Percentiles rank a stretch among this genome's conserved stretches.
Evolutionary conservation across 2,888 invertebrate species (phyloP).

Genomic region (Hololepta plana): DNA sequence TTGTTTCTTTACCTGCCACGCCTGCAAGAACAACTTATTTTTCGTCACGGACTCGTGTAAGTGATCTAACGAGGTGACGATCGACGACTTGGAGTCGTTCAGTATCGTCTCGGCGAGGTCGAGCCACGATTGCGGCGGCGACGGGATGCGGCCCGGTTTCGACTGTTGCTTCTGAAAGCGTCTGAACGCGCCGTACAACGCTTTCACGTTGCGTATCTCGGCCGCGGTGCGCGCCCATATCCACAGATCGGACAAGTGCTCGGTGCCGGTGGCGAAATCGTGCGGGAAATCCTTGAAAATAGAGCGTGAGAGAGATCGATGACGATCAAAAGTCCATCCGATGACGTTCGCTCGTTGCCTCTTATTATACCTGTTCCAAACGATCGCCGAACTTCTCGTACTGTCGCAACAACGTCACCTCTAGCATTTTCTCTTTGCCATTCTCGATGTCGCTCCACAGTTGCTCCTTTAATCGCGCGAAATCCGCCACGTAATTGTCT

Average conservation of each 20-base stretch:
- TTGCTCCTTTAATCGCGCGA: slow-evolving; percentile 36
- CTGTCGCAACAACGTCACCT: slow-evolving; percentile 36
- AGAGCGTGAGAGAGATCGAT: neutral
- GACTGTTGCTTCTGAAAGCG: slow-evolving; percentile 33
- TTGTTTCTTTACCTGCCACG: slow-evolving; percentile 35
- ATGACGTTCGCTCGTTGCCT: neutral
- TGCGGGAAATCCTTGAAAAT: slow-evolving; percentile 14
- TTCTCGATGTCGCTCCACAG: slow-evolving; percentile 20
- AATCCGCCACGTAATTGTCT: slow-evolving; percentile 38
- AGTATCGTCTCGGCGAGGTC: slow-evolving; percentile 48
- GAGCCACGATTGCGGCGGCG: slow-evolving; percentile 34
- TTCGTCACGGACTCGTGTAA: slow-evolving; percentile 41
- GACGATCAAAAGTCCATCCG: neutral
- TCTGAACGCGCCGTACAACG: slow-evolving; percentile 47
- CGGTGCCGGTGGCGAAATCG: slow-evolving; percentile 14
- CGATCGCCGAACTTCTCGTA: slow-evolving; percentile 37
- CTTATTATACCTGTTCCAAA: slow-evolving; percentile 24
- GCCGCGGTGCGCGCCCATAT: slow-evolving; percentile 43
- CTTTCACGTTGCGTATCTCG: slow-evolving; percentile 42
- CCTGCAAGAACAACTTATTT: slow-evolving; percentile 46
- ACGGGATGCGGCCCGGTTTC: slow-evolving; percentile 19
- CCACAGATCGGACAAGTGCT: slow-evolving; percentile 31
- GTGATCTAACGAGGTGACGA: slow-evolving; percentile 35
- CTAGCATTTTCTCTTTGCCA: slow-evolving; percentile 20
- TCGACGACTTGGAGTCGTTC: slow-evolving; percentile 39